Conservation (phyloP, 2,113 vertebrate species). For the Mus pahari region DNA sequence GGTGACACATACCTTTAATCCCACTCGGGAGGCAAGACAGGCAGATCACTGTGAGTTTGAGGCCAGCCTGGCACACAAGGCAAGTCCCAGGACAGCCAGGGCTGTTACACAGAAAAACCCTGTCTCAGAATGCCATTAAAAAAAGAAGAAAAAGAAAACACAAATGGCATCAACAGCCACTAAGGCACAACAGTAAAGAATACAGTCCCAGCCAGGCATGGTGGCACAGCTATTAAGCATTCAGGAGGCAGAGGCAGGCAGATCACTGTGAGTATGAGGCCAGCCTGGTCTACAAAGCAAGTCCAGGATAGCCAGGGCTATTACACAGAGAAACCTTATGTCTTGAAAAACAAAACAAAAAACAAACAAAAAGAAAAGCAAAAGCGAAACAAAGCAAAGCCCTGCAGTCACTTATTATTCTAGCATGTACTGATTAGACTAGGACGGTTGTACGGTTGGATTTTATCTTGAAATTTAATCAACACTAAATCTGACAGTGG, state of each 20-base stretch:
- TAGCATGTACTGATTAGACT: background rate
- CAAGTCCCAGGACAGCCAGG: background rate
- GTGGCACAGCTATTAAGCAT: too few species aligned
- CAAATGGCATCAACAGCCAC: background rate
- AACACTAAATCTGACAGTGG: constrained; percentile 21
- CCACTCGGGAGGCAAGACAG: background rate
- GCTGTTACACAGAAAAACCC: background rate
- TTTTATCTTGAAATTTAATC: constrained; percentile 54
- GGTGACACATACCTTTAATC: background rate
- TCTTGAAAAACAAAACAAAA: too few species aligned
- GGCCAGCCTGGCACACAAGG: background rate
- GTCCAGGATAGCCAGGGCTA: too few species aligned
- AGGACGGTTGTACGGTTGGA: constrained; percentile 39
- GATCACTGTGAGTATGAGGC: too few species aligned
- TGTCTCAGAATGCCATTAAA: background rate
- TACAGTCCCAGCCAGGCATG: background rate
- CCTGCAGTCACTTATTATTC: constrained; percentile 9
- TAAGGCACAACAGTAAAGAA: background rate
- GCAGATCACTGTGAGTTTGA: background rate
- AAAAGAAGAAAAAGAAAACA: background rate
- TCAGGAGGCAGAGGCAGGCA: too few species aligned
- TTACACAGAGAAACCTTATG: too few species aligned
- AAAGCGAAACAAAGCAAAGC: too few species aligned
- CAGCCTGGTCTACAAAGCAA: too few species aligned
- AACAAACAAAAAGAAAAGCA: too few species aligned